Evolutionary conservation across 2,888 invertebrate species (phyloP), one percentile per base, ranked within the genome.

Genomic region (Prosapia bicincta): DNA sequence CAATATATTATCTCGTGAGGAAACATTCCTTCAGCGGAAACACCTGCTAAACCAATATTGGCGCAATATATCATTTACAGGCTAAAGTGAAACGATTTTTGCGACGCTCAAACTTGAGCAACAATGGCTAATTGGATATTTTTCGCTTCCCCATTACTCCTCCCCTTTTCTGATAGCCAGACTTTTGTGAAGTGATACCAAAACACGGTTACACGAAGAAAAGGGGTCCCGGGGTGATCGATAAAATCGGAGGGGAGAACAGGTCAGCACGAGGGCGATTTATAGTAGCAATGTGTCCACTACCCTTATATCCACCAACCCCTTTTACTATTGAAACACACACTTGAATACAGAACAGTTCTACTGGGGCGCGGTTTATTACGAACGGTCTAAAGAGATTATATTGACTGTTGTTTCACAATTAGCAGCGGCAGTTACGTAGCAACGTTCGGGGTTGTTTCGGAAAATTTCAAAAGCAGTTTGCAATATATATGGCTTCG

Each of bases 141-240:
- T 54, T 54, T 54, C 54, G 54, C 54, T 54, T 20, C 54, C 54
- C 54, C 13, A 54, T 54, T 54, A 54, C 54, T 20, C 54, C 54
- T 54, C 54, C 54, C 54, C 54, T 54, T 54, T 54, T 54, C 54
- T 54, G 54, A 54, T 54, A 20, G 54, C 20, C 54, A 20, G 20
- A 54, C 20, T 54, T 54, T 54, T 54, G 54, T 20, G 54, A 13
- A 54, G 54, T 54, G 54, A 54, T 54, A 54, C 54, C 54, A 54
- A 54, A 54, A 54, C 54, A 54, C 54, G n/a, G 54, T 54, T 54
- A 54, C 54, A 54, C 54, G 54, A 54, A 54, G 54, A 54, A n/a
- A 54, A 54, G 54, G 54, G 54, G n/a, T 20, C 20, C 20, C 3
- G 54, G 20, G 54, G 20, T 54, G 54, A 54, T 54, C 54, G 54